Evolutionary conservation across 2,888 invertebrate genomes (phyloP).

Genomic region (Temnothorax ravouxi): DNA sequence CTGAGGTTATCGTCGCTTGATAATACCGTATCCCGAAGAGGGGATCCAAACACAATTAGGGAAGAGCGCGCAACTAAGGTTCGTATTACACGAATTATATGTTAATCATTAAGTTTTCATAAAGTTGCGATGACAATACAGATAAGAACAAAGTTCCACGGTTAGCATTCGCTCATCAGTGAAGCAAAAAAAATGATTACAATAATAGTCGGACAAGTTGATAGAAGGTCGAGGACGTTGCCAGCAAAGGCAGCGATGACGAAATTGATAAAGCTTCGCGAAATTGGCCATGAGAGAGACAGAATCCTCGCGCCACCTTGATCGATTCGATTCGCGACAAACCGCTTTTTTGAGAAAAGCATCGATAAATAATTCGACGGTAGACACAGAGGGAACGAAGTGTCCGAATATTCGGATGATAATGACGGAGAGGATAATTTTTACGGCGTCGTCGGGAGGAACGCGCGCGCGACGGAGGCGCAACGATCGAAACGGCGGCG

Average conservation of each 20-base stretch:
- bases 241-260: not conserved
- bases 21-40: not conserved
- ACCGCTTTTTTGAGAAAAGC: not conserved
- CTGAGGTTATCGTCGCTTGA: slow-evolving; percentile 42
- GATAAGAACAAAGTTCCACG: not conserved
- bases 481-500: slow-evolving; percentile 49
- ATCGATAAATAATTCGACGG: slow-evolving; percentile 6
- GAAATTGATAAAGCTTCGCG: not conserved
- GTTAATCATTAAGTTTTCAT: not conserved
- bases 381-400: not conserved
- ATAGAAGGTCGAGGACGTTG: not conserved
- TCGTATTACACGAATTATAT: not conserved
- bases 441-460: slow-evolving; percentile 24
- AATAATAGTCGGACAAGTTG: not conserved
- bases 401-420: slow-evolving; percentile 21
- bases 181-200: not conserved
- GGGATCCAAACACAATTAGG: slow-evolving; percentile 7
- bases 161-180: not conserved
- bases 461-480: slow-evolving; percentile 9
- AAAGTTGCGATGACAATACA: not conserved
- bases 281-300: not conserved
- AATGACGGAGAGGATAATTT: slow-evolving; percentile 31
- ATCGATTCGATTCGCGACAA: not conserved
- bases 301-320: not conserved
- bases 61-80: not conserved